Conservation (phyloP, 2,113 vertebrate genomes). For the Apistogramma diplotaenia region DNA sequence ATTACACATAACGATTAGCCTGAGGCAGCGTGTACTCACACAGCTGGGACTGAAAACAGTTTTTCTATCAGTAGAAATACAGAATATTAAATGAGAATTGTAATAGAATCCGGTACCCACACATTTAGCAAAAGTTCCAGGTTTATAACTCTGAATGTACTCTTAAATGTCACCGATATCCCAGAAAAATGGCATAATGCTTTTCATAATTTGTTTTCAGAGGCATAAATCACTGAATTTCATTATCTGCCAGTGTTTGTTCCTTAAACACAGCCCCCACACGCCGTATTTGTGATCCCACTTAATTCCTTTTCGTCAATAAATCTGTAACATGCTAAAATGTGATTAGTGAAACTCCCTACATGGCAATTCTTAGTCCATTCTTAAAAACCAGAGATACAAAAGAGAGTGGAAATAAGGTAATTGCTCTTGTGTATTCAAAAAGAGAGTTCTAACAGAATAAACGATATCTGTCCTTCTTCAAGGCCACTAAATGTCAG, state of each 20-base stretch:
- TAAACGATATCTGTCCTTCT: slow-evolving; percentile 6
- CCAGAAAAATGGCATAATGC: slow-evolving; percentile 16
- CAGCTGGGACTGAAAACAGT: slow-evolving; percentile 13
- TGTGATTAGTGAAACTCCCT: slow-evolving; percentile 55
- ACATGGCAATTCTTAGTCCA: slow-evolving; percentile 18
- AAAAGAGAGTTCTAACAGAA: neutral
- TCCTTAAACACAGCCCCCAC: slow-evolving; percentile 14
- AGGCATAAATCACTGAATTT: slow-evolving; percentile 28
- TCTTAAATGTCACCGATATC: slow-evolving; percentile 50
- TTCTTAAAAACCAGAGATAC: slow-evolving; percentile 2
- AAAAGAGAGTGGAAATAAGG: slow-evolving; percentile 7
- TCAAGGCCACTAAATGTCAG: slow-evolving; percentile 42
- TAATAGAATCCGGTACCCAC: slow-evolving; percentile 3
- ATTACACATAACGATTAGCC: slow-evolving; percentile 25
- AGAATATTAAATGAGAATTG: slow-evolving; percentile 28
- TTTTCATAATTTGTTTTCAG: slow-evolving; percentile 31
- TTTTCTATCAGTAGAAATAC: neutral
- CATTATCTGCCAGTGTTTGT: slow-evolving; percentile 28
- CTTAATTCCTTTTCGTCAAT: slow-evolving; percentile 41
- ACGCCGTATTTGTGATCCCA: slow-evolving; percentile 11
- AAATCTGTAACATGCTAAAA: slow-evolving; percentile 41
- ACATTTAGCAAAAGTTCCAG: neutral
- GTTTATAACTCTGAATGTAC: slow-evolving; percentile 7
- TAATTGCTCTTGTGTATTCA: slow-evolving; percentile 6
- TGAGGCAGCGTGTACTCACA: slow-evolving; percentile 20